phyloP scores from a whole-genome alignment of 2,888 invertebrate species.

The Drymonia ruficornis region DNA sequence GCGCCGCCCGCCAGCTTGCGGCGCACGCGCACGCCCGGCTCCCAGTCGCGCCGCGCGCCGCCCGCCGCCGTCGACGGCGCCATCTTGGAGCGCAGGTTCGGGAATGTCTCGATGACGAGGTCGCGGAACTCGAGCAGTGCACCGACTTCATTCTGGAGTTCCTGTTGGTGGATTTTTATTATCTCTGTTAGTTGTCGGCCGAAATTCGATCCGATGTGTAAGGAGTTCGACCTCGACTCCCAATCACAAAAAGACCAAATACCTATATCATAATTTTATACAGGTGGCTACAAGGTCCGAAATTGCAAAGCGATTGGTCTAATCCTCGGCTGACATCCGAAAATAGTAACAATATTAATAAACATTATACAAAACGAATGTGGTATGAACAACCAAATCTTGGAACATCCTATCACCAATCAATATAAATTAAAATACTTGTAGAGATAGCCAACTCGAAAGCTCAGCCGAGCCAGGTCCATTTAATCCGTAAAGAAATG shows the following conservation, averaged over 20 bases:
- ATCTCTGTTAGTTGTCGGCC: not conserved
- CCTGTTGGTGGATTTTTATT: constrained; percentile 69
- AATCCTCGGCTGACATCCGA: no score
- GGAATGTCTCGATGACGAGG: constrained; percentile 97
- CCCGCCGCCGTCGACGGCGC: constrained; percentile 86
- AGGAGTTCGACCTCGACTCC: not conserved
- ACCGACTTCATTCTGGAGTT: constrained; percentile 97
- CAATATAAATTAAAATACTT: no score
- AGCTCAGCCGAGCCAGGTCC: no score
- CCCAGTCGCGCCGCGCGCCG: constrained; percentile 88
- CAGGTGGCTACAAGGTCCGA: no score
- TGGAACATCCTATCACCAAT: no score
- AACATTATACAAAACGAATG: no score
- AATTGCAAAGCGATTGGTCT: no score
- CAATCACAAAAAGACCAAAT: not conserved
- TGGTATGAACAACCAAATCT: no score
- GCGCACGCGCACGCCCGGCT: constrained; percentile 91
- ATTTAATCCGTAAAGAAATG: no score
- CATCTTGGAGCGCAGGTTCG: constrained; percentile 95
- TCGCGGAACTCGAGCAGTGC: constrained; percentile 96
- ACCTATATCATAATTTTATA: no score
- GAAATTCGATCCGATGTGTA: not conserved
- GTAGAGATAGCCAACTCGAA: no score
- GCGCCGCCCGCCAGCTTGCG: constrained; percentile 81
- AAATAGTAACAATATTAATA: no score